Evolutionary conservation across 1,140 invertebrate genomes (phyloP).

Genomic region (Tribolium madens): DNA sequence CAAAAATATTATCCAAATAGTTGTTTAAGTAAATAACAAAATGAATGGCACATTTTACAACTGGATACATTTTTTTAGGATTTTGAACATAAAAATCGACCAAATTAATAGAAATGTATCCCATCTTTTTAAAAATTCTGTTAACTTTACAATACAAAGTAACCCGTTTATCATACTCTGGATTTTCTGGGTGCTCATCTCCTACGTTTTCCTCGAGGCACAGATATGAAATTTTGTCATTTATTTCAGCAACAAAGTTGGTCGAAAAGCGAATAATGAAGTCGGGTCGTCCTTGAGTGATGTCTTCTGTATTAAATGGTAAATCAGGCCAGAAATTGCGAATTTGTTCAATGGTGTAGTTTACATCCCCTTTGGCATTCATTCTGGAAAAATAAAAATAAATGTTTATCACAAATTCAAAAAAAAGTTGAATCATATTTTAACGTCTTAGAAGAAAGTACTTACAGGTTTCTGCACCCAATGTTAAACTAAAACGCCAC

Average conservation of each 20-base stretch:
- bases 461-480: too few species aligned
- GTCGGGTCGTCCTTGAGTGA: neutral
- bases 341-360: neutral
- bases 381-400: neutral
- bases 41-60: neutral
- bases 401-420: too few species aligned
- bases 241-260: neutral
- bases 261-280: neutral
- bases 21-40: constrained; percentile 9
- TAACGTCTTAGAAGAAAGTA: too few species aligned
- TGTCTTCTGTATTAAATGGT: neutral
- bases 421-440: too few species aligned
- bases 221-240: neutral
- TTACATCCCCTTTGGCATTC: neutral
- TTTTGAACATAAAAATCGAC: neutral
- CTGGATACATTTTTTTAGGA: neutral
- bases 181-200: neutral
- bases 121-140: neutral
- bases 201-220: neutral
- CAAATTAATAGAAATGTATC: neutral
- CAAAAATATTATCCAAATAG: neutral
- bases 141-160: neutral
- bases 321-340: neutral
- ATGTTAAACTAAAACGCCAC: too few species aligned
- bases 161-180: neutral